These are phyloP conservation scores for Aleiodes alternator DNA, from an alignment of 2,888 invertebrate species.

Conservation along the genomic window DNA sequence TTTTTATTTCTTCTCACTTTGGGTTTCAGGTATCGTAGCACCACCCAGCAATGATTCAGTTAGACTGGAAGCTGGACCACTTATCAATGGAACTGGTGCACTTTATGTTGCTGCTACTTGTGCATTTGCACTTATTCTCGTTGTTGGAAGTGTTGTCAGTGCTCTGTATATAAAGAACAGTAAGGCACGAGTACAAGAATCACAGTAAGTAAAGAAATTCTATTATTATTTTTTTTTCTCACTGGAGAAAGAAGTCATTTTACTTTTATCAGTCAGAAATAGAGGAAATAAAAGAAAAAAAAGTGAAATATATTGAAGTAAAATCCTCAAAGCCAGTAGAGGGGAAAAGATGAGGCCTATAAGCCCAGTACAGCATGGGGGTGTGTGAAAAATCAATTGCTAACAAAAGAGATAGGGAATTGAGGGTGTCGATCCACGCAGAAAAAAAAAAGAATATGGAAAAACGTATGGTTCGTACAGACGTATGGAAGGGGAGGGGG, in stretches of 20 bases:
- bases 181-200: constrained; percentile 82
- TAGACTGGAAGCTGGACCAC: constrained; percentile 82
- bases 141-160: constrained; percentile 83
- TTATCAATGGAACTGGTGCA: constrained; percentile 81
- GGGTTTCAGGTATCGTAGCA: constrained; percentile 74
- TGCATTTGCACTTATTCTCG: constrained; percentile 83
- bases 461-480: constrained; percentile 31
- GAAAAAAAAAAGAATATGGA: constrained; percentile 36
- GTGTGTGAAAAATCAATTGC: constrained; percentile 53
- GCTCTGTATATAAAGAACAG: constrained; percentile 82
- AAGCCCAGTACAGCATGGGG: constrained; percentile 25
- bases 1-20: not conserved
- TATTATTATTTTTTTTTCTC: not conserved
- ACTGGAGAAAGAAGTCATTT: too few species aligned
- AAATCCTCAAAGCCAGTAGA: not conserved
- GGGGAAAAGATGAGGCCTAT: constrained; percentile 22
- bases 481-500: constrained; percentile 15
- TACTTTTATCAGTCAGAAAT: not conserved
- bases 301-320: not conserved
- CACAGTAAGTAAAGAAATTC: constrained; percentile 78
- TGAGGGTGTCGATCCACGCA: constrained; percentile 30
- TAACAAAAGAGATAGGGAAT: constrained; percentile 47
- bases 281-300: not conserved
- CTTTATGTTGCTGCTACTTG: constrained; percentile 89
- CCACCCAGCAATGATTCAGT: constrained; percentile 85